Percentiles rank a stretch among this genome's conserved stretches.
Evolutionary conservation across 2,113 vertebrate species (phyloP).

Genomic region (Hyla sarda): DNA sequence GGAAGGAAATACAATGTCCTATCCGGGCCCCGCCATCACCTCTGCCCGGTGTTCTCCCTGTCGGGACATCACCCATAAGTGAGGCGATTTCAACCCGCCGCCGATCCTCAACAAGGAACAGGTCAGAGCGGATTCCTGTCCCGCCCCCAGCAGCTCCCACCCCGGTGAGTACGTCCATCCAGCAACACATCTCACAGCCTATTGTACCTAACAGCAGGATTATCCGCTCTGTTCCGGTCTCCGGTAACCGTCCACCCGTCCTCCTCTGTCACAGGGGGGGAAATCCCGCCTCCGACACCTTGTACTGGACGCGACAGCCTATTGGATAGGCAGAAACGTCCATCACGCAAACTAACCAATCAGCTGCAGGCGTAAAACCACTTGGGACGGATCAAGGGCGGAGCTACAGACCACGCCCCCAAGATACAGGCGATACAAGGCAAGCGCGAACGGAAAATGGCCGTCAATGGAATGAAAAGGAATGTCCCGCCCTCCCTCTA

Average conservation of each 20-base stretch:
- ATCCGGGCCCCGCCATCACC: not conserved
- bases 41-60: too few relatives aligned
- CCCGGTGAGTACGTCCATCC: not conserved
- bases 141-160: not conserved
- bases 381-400: not conserved
- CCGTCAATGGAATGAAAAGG: constrained; percentile 48
- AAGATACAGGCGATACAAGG: not conserved
- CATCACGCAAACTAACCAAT: constrained; percentile 1
- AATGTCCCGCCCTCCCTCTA: constrained; percentile 51
- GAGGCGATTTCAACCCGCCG: not conserved
- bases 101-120: not conserved
- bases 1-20: too few relatives aligned
- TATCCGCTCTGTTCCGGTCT: constrained; percentile 28
- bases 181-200: not conserved
- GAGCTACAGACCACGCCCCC: not conserved
- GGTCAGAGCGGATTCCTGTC: not conserved
- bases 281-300: constrained; percentile 56
- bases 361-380: not conserved
- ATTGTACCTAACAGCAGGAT: not conserved
- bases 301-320: constrained; percentile 35
- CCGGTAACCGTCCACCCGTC: constrained; percentile 46
- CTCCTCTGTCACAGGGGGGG: constrained; percentile 49
- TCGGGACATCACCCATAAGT: not conserved
- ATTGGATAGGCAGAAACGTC: not conserved
- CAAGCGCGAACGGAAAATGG: constrained; percentile 56